phyloP scores from a whole-genome alignment of 2,113 vertebrate species.

The Arothron firmamentum region DNA sequence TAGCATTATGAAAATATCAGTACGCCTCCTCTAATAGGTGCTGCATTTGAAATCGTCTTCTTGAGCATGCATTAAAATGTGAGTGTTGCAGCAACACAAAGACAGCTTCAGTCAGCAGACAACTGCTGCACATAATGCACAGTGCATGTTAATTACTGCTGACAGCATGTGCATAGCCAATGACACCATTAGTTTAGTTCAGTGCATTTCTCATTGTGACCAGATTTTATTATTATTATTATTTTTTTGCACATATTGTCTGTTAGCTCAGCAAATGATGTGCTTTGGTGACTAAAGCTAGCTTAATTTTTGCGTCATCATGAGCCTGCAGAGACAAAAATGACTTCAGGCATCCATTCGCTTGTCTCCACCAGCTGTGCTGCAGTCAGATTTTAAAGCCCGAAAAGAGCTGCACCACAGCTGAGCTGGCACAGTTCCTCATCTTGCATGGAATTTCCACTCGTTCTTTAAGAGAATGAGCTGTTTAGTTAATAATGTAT shows the following conservation, averaged over 20 bases:
- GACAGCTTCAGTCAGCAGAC: constrained; percentile 36
- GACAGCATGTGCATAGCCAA: constrained; percentile 17
- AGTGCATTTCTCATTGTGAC: background rate
- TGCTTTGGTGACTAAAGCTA: constrained; percentile 40
- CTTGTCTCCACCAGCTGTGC: constrained; percentile 45
- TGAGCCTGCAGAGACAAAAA: constrained; percentile 8
- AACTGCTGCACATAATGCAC: constrained; percentile 11
- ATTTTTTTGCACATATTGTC: background rate
- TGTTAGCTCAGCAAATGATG: constrained; percentile 27
- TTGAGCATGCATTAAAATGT: constrained; percentile 35
- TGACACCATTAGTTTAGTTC: constrained; percentile 2
- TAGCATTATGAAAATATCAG: constrained; percentile 17
- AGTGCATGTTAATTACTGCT: constrained; percentile 7
- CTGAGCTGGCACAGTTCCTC: constrained; percentile 1
- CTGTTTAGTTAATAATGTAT: too few relatives aligned
- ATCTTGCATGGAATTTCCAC: too few relatives aligned
- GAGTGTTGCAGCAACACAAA: constrained; percentile 34
- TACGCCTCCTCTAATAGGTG: constrained; percentile 20
- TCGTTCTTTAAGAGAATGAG: too few relatives aligned
- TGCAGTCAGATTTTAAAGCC: constrained; percentile 21
- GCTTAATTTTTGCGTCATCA: constrained; percentile 28
- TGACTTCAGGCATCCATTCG: background rate
- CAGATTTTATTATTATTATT: background rate
- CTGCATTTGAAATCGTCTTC: constrained; percentile 14
- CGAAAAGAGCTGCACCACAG: constrained; percentile 3